Evolutionary conservation across 2,113 vertebrate species (phyloP), one percentile per base, ranked within the genome.

Genomic region (Pangasianodon hypophthalmus): DNA sequence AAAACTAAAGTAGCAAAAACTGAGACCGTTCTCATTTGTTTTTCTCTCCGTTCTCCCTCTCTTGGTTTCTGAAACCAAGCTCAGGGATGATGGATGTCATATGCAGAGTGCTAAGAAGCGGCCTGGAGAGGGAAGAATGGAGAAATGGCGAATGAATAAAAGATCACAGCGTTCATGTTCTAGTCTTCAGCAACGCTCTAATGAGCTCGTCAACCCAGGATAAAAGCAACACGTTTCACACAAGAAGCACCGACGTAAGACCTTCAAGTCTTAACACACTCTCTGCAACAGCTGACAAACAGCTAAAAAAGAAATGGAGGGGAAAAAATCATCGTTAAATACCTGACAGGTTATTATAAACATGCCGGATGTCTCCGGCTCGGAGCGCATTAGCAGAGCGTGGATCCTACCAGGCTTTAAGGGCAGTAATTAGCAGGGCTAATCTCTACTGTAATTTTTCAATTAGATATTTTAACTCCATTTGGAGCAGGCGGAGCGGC

Each of bases 401-500:
- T 26, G 18, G 81, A 37, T 85, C 9, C 71, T 71, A n/a, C 37
- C 32, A 85, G 87, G 83, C 54, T 89, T 84, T 85, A 80, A 88
- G 73, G 84, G 29, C 48, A 77, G 81, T 84, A 95, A 96, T 96
- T 95, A 96, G 92, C 84, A n/a, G 91, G 93, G 95, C 95, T 96
- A 96, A 96, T 95, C 94, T 95, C 93, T 90, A 77, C 81, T 90
- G 93, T 93, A 92, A 92, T 95, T 94, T 95, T 93, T 94, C 95
- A 95, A 96, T 96, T 93, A 96, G 95, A 95, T 94, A 92, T 94
- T 89, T 92, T 90, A 94, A 94, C 92, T 95, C 92, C 48, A 54
- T 89, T 88, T 91, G 81, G 91, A 94, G 89, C 92, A 32, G 91
- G 90, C 91, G 93, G 95, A 94, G 91, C 88, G 92, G 92, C 92